A percentile compares a stretch with the other conserved stretches of the same genome.
These are phyloP conservation scores for Himalopsyche tibetana DNA, from an alignment of 2,888 invertebrate genomes.

Conservation along the genomic window DNA sequence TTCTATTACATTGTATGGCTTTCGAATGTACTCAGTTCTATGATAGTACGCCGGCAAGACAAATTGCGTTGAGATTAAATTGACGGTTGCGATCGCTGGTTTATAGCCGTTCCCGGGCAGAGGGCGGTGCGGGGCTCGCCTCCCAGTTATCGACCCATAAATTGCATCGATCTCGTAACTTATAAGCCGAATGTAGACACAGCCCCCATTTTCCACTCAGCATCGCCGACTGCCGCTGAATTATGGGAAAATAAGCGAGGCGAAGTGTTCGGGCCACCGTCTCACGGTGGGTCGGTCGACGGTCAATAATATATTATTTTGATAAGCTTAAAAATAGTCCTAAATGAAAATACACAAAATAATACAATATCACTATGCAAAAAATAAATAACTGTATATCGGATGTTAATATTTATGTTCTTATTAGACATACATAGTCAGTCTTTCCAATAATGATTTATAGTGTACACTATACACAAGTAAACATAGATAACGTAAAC, in stretches of 20 bases:
- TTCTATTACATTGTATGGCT: background rate
- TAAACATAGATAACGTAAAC: too few species aligned
- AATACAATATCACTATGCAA: too few species aligned
- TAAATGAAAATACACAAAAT: too few species aligned
- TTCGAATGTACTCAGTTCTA: background rate
- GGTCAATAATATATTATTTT: too few species aligned
- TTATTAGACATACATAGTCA: too few species aligned
- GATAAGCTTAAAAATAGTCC: too few species aligned
- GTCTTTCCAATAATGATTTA: too few species aligned
- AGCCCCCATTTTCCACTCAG: constrained; percentile 31
- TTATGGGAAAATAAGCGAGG: constrained; percentile 28
- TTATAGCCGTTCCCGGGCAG: constrained; percentile 15
- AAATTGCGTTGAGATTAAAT: constrained; percentile 12
- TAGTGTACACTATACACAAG: too few species aligned
- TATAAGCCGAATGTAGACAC: constrained; percentile 27
- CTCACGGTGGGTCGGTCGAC: background rate
- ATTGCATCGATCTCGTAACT: constrained; percentile 31
- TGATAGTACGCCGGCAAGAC: constrained; percentile 10
- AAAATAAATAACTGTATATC: too few species aligned
- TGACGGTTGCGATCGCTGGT: constrained; percentile 28
- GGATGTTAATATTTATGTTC: too few species aligned
- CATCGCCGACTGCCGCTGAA: constrained; percentile 26
- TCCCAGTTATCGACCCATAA: constrained; percentile 14
- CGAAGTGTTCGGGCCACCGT: background rate
- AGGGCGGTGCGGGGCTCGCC: constrained; percentile 14